phyloP scores from a whole-genome alignment of 2,113 vertebrate genomes.

The Siphamia tubifer region DNA sequence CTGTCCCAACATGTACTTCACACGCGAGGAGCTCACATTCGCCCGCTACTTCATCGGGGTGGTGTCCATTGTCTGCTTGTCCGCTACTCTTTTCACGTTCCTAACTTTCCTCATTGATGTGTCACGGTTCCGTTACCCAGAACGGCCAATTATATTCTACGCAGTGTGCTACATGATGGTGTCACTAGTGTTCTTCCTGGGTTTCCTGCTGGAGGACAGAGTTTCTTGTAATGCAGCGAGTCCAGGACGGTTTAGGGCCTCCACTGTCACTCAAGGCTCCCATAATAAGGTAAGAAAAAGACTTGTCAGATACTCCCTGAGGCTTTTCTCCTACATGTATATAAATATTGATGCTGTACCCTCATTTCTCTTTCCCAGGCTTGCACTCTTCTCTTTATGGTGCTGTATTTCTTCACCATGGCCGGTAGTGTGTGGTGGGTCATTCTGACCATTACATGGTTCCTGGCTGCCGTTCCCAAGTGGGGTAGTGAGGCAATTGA shows the following conservation, averaged over 20 bases:
- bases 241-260: conserved; percentile 86
- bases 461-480: conserved; percentile 97
- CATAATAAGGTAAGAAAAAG: conserved; percentile 85
- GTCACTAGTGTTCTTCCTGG: conserved; percentile 94
- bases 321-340: rapidly evolving
- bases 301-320: not conserved
- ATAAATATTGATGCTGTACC: not conserved
- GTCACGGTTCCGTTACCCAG: conserved; percentile 94
- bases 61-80: conserved; percentile 96
- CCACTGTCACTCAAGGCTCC: conserved; percentile 94
- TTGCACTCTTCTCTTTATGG: conserved; percentile 98
- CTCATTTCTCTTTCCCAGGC: conserved; percentile 54
- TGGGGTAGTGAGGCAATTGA: conserved; percentile 99
- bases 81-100: conserved; percentile 96
- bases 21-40: conserved; percentile 89
- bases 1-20: conserved; percentile 97
- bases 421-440: conserved; percentile 99
- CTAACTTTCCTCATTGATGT: conserved; percentile 98
- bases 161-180: conserved; percentile 99
- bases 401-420: conserved; percentile 99
- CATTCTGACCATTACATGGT: conserved; percentile 98
- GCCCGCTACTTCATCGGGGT: conserved; percentile 96
- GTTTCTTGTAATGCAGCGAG: conserved; percentile 91
- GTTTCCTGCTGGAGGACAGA: conserved; percentile 91
- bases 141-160: conserved; percentile 97